A percentile compares a stretch with the other conserved stretches of the same genome.
phyloP scores from a whole-genome alignment of 2,888 invertebrate genomes.

The Unio delphinus region DNA sequence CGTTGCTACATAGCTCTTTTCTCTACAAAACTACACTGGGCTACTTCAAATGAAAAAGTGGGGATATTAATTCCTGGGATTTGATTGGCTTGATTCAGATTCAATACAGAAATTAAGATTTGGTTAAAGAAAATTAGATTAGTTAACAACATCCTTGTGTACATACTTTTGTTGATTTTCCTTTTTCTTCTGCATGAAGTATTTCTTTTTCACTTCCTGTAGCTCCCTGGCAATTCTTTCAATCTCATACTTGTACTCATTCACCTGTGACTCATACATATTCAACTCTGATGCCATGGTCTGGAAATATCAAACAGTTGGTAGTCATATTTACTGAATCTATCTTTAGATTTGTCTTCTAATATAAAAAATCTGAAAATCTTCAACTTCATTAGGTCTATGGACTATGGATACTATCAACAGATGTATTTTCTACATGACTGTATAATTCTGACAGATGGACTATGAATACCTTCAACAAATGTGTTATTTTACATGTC shows the following conservation, averaged over 20 bases:
- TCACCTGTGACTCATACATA: slow-evolving; percentile 80
- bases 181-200: slow-evolving; percentile 68
- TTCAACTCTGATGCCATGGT: slow-evolving; percentile 79
- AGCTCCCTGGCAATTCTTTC: slow-evolving; percentile 78
- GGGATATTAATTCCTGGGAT: neutral
- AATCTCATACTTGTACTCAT: slow-evolving; percentile 79
- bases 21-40: too few species aligned
- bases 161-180: slow-evolving; percentile 51
- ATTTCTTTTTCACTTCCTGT: slow-evolving; percentile 79
- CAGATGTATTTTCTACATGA: neutral
- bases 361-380: too few species aligned
- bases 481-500: neutral
- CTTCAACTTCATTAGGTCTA: too few species aligned
- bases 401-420: too few species aligned
- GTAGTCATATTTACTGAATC: neutral
- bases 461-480: too few species aligned
- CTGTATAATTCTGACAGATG: neutral
- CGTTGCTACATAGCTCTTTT: too few species aligned
- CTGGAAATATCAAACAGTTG: slow-evolving; percentile 63
- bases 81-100: too few species aligned
- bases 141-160: neutral
- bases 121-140: neutral
- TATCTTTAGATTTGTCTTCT: too few species aligned
- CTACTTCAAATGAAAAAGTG: too few species aligned
- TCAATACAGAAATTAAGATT: neutral